phyloP scores from a whole-genome alignment of 2,888 invertebrate genomes.

The Cryptosula pallasiana region DNA sequence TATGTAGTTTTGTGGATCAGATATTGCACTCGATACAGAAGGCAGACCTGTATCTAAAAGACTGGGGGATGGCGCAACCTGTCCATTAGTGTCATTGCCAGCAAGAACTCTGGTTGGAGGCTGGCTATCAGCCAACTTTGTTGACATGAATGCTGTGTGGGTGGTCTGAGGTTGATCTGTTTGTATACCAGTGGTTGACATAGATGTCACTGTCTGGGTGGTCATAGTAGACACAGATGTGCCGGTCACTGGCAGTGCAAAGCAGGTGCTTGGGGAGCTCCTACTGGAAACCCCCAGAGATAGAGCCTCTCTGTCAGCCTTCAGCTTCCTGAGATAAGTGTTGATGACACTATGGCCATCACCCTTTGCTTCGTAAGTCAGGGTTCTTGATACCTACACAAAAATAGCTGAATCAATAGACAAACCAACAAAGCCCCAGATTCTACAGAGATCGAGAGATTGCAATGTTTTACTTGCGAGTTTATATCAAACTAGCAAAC shows the following conservation, averaged over 20 bases:
- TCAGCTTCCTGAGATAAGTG: slow-evolving; percentile 37
- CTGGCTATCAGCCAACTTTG: not conserved
- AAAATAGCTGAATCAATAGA: too few relatives aligned
- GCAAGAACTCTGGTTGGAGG: too few relatives aligned
- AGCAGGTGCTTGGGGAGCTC: not conserved
- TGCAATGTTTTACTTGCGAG: too few relatives aligned
- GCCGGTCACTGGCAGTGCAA: not conserved
- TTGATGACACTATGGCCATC: slow-evolving; percentile 47
- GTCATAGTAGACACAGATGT: not conserved
- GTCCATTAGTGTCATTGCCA: not conserved
- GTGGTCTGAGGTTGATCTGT: not conserved
- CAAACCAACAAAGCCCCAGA: too few relatives aligned
- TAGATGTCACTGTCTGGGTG: not conserved
- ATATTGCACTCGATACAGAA: not conserved
- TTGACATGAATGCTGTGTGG: not conserved
- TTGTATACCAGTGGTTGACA: slow-evolving; percentile 12
- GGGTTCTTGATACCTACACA: not conserved
- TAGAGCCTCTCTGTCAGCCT: slow-evolving; percentile 24
- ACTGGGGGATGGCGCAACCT: not conserved
- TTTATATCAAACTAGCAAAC: too few relatives aligned
- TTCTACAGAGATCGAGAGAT: too few relatives aligned
- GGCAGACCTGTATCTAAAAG: not conserved
- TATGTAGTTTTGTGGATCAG: too few relatives aligned
- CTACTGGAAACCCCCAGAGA: not conserved
- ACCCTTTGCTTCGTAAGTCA: slow-evolving; percentile 34